Evolutionary conservation across 2,888 invertebrate genomes (phyloP).

Genomic region (Antitype chi): DNA sequence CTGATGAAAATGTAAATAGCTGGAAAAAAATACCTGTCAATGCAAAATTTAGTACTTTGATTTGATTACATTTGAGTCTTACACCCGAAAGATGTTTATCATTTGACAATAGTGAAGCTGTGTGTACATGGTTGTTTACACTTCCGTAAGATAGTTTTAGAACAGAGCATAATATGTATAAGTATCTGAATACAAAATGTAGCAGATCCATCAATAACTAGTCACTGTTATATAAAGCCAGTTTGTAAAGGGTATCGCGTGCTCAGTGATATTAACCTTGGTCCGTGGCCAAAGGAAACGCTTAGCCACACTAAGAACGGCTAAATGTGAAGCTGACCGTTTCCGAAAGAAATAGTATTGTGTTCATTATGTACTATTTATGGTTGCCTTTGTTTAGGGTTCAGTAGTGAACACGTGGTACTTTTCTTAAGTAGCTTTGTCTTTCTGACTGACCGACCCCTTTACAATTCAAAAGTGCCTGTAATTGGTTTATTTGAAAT

Average conservation of each 20-base stretch:
- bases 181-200: conserved; percentile 12
- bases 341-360: conserved; percentile 37
- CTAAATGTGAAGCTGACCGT: conserved; percentile 38
- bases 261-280: conserved; percentile 53
- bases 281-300: conserved; percentile 49
- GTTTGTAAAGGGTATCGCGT: conserved; percentile 53
- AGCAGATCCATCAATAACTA: conserved; percentile 12
- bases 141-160: not conserved
- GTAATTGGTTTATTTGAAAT: no score
- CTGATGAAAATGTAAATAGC: not conserved
- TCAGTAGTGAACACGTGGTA: not conserved
- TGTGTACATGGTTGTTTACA: not conserved
- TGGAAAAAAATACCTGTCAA: not conserved
- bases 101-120: no score
- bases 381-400: conserved; percentile 19
- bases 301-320: conserved; percentile 42
- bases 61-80: not conserved
- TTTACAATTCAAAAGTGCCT: no score
- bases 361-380: conserved; percentile 21
- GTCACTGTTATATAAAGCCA: conserved; percentile 5
- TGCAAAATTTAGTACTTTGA: not conserved
- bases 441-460: no score
- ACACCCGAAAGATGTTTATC: no score
- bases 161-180: not conserved
- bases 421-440: not conserved